Evolutionary conservation across 2,113 vertebrate species (phyloP), one percentile per base, ranked within the genome.

Genomic region (Gorilla gorilla): DNA sequence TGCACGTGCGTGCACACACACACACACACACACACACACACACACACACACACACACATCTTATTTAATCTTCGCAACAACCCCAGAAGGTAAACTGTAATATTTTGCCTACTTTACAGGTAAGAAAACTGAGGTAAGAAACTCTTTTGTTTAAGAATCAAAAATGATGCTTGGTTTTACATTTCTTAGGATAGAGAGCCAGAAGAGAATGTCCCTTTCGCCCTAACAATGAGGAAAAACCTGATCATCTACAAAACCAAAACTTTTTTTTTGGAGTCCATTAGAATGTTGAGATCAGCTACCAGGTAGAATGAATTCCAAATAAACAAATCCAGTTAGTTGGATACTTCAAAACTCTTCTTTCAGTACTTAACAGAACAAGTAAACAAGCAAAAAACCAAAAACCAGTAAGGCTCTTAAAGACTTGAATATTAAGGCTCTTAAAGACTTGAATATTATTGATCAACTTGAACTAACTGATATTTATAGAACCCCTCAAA

Each of bases 31-130:
- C 38, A 40, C 30, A 68, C 32, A 35, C 32, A 17, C 23, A 10
- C 57, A 25, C 59, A 61, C 52, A 55, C 52, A 55, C 52, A 55
- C 52, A 55, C 52, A 55, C 52, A 20, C 30, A 43, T 20, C 57
- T 93, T 55, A 90, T 45, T 83, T 61, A 59, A 94, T 43, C 22
- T 79, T 96, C 40, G 50, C 32, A 70, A 89, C 50, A 90, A 85
- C 35, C 8, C 22, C 43, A 23, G 35, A 43, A 52, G 35, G 35
- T 85, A 79, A 90, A 9, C 32, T 43, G 12, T 59, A 30, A 59
- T 50, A 22, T 61, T 59, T 3, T 73, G 18, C 27, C 66, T 79
- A 23, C 6, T 85, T 85, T 52, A 79, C 1, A 61, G 70, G 30
- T 75, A 66, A 94, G 55, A 38, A 96, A 75, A 75, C 23, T 22